Percentiles rank a stretch among this genome's conserved stretches.
Conservation (phyloP, 2,888 invertebrate species). For the Stenodema calcarata region DNA sequence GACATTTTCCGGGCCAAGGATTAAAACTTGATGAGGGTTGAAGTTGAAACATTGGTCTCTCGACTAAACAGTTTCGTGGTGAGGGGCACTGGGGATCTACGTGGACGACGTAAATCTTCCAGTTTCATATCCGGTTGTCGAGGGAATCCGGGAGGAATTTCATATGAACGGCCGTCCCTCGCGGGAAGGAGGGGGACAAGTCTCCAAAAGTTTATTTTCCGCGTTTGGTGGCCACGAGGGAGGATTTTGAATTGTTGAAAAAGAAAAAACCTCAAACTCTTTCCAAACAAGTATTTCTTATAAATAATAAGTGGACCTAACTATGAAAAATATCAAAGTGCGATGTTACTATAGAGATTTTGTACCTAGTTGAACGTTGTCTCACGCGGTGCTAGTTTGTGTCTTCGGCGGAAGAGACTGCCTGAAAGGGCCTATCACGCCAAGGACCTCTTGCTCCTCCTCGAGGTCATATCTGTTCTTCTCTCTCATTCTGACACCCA, state of each 20-base stretch:
- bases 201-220: not conserved
- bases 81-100: not conserved
- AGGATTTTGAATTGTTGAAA: not conserved
- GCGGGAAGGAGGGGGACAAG: not conserved
- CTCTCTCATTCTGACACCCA: too few species aligned
- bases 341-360: too few species aligned
- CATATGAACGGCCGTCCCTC: slow-evolving; percentile 2
- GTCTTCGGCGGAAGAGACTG: too few species aligned
- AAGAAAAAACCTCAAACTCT: not conserved
- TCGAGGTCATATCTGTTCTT: too few species aligned
- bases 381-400: too few species aligned
- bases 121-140: slow-evolving; percentile 29
- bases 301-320: not conserved
- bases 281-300: not conserved
- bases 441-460: too few species aligned
- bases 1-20: not conserved
- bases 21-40: slow-evolving; percentile 46
- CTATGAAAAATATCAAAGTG: too few species aligned
- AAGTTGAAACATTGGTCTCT: slow-evolving; percentile 36
- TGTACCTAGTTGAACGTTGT: too few species aligned
- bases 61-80: slow-evolving; percentile 13
- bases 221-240: not conserved
- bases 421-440: too few species aligned
- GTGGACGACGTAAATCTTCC: slow-evolving; percentile 30
- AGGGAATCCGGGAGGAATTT: slow-evolving; percentile 23